Base-by-base conservation (phyloP, 2,797 vertebrate species). In the Acestrorhynchus altus region DNA sequence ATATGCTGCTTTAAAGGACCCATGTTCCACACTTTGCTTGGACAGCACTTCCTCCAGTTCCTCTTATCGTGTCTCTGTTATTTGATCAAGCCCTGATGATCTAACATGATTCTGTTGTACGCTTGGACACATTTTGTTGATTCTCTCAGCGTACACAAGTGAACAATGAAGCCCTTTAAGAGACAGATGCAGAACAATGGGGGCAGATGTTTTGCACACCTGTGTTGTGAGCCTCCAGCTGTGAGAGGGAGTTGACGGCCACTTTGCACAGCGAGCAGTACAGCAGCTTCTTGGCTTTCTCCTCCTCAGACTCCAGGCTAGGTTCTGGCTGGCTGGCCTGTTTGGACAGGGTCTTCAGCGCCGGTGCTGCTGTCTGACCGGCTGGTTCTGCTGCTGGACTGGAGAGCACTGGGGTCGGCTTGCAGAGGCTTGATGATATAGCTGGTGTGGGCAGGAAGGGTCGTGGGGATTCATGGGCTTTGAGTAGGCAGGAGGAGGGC, bases 181-280 rank as follows among this genome's bases (percentile, higher is more conserved):
- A 12, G 67, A 77, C 56, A 26, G 72, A 60, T n/a, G 28, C 54
- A 44, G 57, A 28, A 74, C 46, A 52, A 15, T 1, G 16, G 31
- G 28, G 69, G 52, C 81, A 80, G 78, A 80, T 83, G 77, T 76
- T 74, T 18, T 22, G 16, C 85, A 76, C 72, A 97, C 97, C 97
- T 93, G 95, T 96, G 85, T 98, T 99, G 88, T 99, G 97, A 46
- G 97, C 97, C 90, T 98, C 96, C 84, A 99, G 92, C 89, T 99
- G 97, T 60, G 96, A 98, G 84, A 98, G 91, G 1, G 97, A 99
- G 91, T 99, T 99, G 88, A 98, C 97, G 10, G 97, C 96, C 69
- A 99, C 97, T 95, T 98, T 99, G 90, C 97, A 98, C 85, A 99
- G 94, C 8, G 97, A 98, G 90, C 97, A 98, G 84, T 98, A 99